Evolutionary conservation across 2,888 invertebrate genomes (phyloP), one percentile per base, ranked within the genome.

Genomic region (Apamea anceps): DNA sequence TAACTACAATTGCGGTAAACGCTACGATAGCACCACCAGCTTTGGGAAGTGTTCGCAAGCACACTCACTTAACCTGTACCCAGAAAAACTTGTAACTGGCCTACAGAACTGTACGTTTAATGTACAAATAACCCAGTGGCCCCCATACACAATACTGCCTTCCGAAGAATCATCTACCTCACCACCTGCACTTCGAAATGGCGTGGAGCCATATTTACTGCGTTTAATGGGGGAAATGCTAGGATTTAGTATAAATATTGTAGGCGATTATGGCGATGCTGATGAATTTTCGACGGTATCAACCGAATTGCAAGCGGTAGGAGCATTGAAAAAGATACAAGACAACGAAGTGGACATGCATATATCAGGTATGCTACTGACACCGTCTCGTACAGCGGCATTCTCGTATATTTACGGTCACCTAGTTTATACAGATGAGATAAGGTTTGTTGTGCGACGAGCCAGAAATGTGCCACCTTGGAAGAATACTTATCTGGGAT

Each of bases 1-100:
- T 73, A 93, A 95, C 72, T 93, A 91, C 70, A 91, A 91, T 0
- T 96, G 96, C 66, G 95, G 96, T 8, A 92, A 91, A 79, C 87
- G 89, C 37, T 95, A 92, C 74, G 88, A 91, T 18, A 80, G 82
- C 66, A 85, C 94, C 7, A 92, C 92, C 60, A 84, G 90, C 57
- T 88, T 90, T 5, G 96, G 95, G 10, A 90, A 92, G 77, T 95
- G 95, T 84, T 81, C 80, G 7, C 67, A 85, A 15, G 72, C 84
- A 25, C 45, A 84, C 0, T 71, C 57, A 0, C 4, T 74, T 15
- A 65, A 90, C 70, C 78, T 94, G 7, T 94, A 89, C 78, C 91
- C 92, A 4, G 28, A 89, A 4, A 95, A 94, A 86, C 73, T 90
- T 3, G 76, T 85, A 5, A 93, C 91, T 1, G 93, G 91, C 8